phyloP scores from a whole-genome alignment of 2,888 invertebrate genomes.

The Dexiosoma caninum region DNA sequence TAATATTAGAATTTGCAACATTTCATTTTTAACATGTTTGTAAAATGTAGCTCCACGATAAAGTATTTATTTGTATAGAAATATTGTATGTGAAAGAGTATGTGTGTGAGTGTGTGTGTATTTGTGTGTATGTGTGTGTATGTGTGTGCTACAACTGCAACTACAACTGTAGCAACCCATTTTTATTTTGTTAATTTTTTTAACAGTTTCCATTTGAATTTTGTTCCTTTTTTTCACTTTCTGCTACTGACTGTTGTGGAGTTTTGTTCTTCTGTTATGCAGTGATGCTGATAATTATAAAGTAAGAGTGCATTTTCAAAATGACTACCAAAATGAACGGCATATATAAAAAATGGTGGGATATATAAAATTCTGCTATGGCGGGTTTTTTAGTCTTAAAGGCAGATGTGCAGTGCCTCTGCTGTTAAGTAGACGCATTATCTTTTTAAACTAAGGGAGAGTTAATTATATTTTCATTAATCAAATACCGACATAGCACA shows the following conservation, averaged over 20 bases:
- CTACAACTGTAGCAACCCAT: conserved; percentile 31
- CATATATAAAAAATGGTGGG: neutral
- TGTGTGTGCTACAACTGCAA: too few relatives aligned
- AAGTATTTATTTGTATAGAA: too few relatives aligned
- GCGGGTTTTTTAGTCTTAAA: too few relatives aligned
- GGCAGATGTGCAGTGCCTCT: too few relatives aligned
- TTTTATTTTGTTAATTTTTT: conserved; percentile 36
- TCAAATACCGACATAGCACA: too few relatives aligned
- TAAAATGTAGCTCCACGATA: too few relatives aligned
- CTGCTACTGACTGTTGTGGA: conserved; percentile 19
- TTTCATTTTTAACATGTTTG: conserved; percentile 23
- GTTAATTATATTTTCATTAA: too few relatives aligned
- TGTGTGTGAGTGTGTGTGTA: neutral
- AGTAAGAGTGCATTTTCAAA: neutral
- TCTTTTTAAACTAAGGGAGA: too few relatives aligned
- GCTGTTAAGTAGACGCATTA: too few relatives aligned
- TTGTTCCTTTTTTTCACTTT: neutral
- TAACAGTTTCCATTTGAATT: neutral
- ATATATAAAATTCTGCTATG: too few relatives aligned
- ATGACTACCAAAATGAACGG: neutral
- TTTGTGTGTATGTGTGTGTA: neutral
- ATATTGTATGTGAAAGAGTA: conserved; percentile 18
- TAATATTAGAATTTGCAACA: conserved; percentile 30
- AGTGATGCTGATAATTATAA: neutral
- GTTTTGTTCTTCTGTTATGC: neutral